Evolutionary conservation across 2,113 vertebrate genomes (phyloP).

Genomic region (Felis chaus): DNA sequence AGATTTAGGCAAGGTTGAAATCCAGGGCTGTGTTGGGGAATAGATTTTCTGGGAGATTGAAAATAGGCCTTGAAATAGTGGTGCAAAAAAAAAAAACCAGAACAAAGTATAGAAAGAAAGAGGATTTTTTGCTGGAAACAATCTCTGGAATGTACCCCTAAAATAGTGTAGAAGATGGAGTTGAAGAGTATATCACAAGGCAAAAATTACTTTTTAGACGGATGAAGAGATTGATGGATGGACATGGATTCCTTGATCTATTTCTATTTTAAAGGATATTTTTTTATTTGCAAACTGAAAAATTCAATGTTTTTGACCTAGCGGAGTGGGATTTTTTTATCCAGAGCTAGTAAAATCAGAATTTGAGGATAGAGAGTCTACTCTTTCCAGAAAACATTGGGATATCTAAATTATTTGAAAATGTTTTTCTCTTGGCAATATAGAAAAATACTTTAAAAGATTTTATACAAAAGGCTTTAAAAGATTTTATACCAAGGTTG

Average conservation of each 20-base stretch:
- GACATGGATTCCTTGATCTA: background rate
- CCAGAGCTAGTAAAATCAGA: background rate
- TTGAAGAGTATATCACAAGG: background rate
- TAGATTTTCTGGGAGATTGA: background rate
- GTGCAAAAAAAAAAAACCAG: background rate
- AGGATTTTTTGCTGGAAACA: background rate
- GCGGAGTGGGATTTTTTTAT: background rate
- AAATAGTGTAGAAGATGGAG: background rate
- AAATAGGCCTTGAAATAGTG: background rate
- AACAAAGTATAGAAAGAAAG: background rate
- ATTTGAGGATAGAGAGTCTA: background rate
- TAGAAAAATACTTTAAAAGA: background rate
- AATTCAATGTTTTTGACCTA: background rate
- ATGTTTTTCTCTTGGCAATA: background rate
- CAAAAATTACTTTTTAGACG: background rate
- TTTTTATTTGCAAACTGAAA: background rate
- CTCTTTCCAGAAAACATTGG: background rate
- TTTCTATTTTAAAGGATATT: background rate
- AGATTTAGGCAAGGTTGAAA: background rate
- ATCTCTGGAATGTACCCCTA: background rate
- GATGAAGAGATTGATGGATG: background rate
- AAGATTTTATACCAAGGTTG: background rate
- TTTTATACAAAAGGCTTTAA: background rate
- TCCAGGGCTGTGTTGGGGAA: background rate
- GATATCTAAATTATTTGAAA: background rate